Base-by-base conservation (phyloP, 2,797 vertebrate genomes). In the Anguilla megastoma region DNA sequence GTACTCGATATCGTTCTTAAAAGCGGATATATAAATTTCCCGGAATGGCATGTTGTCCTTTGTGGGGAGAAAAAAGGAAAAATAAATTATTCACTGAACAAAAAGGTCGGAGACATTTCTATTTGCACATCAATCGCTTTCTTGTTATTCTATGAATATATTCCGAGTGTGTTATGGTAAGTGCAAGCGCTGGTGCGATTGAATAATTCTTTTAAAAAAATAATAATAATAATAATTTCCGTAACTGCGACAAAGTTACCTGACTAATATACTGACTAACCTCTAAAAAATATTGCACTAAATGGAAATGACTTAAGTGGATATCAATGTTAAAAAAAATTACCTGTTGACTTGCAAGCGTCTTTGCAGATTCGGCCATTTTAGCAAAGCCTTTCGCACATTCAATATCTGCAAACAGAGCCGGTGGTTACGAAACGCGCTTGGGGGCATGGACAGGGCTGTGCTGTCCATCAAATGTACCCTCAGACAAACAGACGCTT, bases 21-120 rank as follows among this genome's bases (percentile, higher is more conserved):
- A 99, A 82, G 98, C 98, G 5, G 94, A 95, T 90, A 94, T 93
- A 94, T 98, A 99, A 90, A 97, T 96, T 90, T 98, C 96, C 66
- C 96, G 96, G 93, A 99, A 98, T 33, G 98, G 97, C 98, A 99
- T 99, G 90, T 97, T 97, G 87, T 98, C 98, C 98, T 99, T 52
- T 5, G 86, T 84, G 0, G 21, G 74, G 54, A 88, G 3, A 87
- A 82, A 85, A 8, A 87, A 92, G 1, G 6, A 58, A 85, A 18
- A 18, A 54, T n/a, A 10, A 8, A 71, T 41, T 30, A 48, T n/a
- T 12, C 45, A 83, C 21, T 33, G 30, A 3, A 14, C 14, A 14
- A 45, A 41, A 79, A 21, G 33, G n/a, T 24, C 18, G 18, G 66
- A 58, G 12, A 87, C 41, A 30, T 86, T 48, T 79, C 27, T 1